phyloP scores from a whole-genome alignment of 2,888 invertebrate genomes.

The Rhingia rostrata region DNA sequence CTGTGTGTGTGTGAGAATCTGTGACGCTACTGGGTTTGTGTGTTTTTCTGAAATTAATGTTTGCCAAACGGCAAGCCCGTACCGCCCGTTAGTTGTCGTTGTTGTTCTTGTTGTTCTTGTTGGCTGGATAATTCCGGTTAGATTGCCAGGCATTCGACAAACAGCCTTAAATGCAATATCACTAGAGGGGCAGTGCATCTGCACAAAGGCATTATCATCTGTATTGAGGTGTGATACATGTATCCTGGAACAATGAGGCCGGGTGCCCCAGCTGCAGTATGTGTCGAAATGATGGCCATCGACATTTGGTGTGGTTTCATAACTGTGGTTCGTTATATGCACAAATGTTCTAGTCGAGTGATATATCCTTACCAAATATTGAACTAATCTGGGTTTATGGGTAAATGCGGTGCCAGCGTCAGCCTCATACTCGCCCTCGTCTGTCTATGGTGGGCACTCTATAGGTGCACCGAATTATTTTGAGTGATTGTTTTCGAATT shows the following conservation, averaged over 20 bases:
- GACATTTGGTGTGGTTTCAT: constrained; percentile 60
- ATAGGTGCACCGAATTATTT: constrained; percentile 38
- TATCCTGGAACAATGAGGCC: constrained; percentile 10
- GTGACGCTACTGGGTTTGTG: constrained; percentile 26
- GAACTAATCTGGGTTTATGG: constrained; percentile 60
- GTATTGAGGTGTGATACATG: constrained; percentile 34
- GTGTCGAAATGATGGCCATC: constrained; percentile 60
- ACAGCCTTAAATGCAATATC: constrained; percentile 55
- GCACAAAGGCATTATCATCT: constrained; percentile 53
- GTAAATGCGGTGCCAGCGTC: neutral
- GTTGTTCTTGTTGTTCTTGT: constrained; percentile 44
- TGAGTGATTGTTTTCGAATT: constrained; percentile 51
- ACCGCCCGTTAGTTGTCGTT: constrained; percentile 17
- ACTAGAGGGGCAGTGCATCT: constrained; percentile 6
- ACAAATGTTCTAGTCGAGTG: constrained; percentile 31
- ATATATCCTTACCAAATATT: constrained; percentile 71
- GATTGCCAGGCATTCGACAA: constrained; percentile 38
- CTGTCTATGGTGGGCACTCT: neutral
- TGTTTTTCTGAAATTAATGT: constrained; percentile 67
- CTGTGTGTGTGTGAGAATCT: constrained; percentile 4
- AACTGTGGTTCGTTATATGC: constrained; percentile 57
- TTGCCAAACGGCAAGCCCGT: constrained; percentile 20
- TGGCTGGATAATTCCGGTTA: constrained; percentile 41
- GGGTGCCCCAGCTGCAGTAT: constrained; percentile 58
- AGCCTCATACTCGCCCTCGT: neutral